Base-by-base conservation (phyloP, 2,113 vertebrate species). In the Danio rerio region DNA sequence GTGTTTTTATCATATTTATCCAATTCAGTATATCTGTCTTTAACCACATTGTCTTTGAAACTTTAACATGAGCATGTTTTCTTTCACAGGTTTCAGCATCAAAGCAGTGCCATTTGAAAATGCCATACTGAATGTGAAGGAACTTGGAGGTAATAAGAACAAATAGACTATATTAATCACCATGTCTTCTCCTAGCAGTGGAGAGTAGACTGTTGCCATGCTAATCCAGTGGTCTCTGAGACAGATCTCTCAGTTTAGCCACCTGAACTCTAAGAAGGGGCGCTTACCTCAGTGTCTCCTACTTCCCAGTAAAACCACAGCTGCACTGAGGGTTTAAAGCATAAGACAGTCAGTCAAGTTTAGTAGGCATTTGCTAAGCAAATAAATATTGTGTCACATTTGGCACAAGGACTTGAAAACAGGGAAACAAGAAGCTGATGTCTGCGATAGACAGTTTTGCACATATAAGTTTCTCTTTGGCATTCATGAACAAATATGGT, bases 51-150 rank as follows among this genome's bases (percentile, higher is more conserved):
- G 11, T 52, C 49, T 5, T 52, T 52, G 49, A 9, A 18, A 77
- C 18, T 58, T 59, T 69, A 45, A 79, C 43, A 86, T 83, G 56
- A 82, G 59, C 85, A 80, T 88, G 20, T 81, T 79, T 92, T 76
- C 90, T 9, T 88, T 92, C 87, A 80, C 85, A 99, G 98, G 98
- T 94, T 99, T 99, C 93, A 98, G 96, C 91, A 99, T 99, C 93
- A 99, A 99, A 95, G 96, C 97, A 21, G 96, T 99, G 88, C 95
- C 96, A 85, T 97, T 99, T 91, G 95, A 96, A 92, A 98, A 97
- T 90, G 97, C 96, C 87, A 93, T 99, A 93, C 92, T 99, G 94
- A 99, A 99, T 86, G 95, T 99, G 82, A 99, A 99, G 93, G 98
- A 99, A 93, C 98, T 99, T 71, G 98, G 97, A 97, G 98, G 97